Base-by-base conservation (phyloP, 2,797 vertebrate genomes). In the Varecia variegata region DNA sequence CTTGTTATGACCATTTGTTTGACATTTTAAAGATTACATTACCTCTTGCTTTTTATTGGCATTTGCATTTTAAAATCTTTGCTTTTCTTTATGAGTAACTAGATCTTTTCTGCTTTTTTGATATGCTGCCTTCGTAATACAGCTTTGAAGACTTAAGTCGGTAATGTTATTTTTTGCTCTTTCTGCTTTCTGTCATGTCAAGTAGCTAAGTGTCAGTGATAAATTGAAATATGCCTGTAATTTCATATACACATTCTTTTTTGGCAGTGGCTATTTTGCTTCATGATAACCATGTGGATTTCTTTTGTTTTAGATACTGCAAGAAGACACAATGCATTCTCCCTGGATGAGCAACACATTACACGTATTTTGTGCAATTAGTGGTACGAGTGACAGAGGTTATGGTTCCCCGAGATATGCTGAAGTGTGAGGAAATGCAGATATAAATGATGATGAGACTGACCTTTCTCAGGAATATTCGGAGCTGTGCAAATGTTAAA, bases 331-430 rank as follows among this genome's bases (percentile, higher is more conserved):
- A 60, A 99, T 99, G 98, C 99, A 99, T 62, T 99, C 99, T 0
- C 98, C 99, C 0, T 99, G 98, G 98, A 97, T 99, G 94, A 99
- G 99, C 77, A 99, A 99, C 98, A 99, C 99, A 3, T 98, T 99
- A 47, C 99, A 99, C 0, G 99, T 99, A 90, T 99, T 99, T 96
- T 99, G 99, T 82, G 99, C 99, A 3, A 99, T 99, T 98, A 99
- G 99, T 0, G 99, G 99, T 92, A 99, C 99, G 18, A 96, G 98
- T 12, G 98, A 99, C 76, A 98, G 99, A 97, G 98, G 98, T 76
- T 99, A 99, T 89, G 97, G 98, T 98, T 98, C 98, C 4, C 97
- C 98, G 71, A 97, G 98, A 98, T 97, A 98, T 3, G 20, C 98
- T 81, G 98, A 98, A 95, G 95, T 97, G 20, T 98, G 94, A 98